phyloP scores from a whole-genome alignment of 2,888 invertebrate species.

The Halocaridina rubra region DNA sequence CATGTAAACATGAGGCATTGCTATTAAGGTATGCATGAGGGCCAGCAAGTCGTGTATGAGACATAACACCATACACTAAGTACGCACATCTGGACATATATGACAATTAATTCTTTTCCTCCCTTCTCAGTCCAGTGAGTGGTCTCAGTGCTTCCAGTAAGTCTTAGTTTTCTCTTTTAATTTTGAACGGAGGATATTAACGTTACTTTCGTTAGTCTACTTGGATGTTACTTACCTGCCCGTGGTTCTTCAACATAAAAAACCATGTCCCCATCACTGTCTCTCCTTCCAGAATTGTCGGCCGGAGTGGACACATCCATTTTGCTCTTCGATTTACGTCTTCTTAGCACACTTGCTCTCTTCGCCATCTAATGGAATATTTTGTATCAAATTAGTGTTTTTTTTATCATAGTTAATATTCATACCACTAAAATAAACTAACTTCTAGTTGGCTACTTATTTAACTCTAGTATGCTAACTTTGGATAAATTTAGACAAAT shows the following conservation, averaged over 20 bases:
- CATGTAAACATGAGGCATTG: slow-evolving; percentile 46
- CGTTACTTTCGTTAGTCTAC: too few species aligned
- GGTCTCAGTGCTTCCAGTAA: too few species aligned
- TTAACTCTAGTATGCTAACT: too few species aligned
- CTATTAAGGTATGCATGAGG: slow-evolving; percentile 45
- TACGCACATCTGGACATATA: background rate
- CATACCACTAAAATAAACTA: too few species aligned
- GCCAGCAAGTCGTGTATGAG: slow-evolving; percentile 26
- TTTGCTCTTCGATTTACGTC: slow-evolving; percentile 77
- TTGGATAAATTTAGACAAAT: too few species aligned
- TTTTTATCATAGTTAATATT: too few species aligned
- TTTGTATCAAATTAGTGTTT: too few species aligned
- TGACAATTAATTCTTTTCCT: background rate
- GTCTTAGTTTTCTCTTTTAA: too few species aligned
- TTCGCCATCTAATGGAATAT: slow-evolving; percentile 78
- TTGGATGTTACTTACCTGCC: slow-evolving; percentile 68
- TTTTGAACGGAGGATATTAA: too few species aligned
- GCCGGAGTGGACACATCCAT: slow-evolving; percentile 72
- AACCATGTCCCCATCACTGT: slow-evolving; percentile 76
- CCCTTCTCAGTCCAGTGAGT: too few species aligned
- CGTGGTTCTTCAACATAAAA: slow-evolving; percentile 68
- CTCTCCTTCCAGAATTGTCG: slow-evolving; percentile 68
- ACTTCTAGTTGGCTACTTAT: too few species aligned
- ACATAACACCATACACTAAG: too few species aligned
- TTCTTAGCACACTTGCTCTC: slow-evolving; percentile 79